These are phyloP conservation scores for Orchestia grillus DNA, from an alignment of 1,140 invertebrate species.

Conservation along the genomic window DNA sequence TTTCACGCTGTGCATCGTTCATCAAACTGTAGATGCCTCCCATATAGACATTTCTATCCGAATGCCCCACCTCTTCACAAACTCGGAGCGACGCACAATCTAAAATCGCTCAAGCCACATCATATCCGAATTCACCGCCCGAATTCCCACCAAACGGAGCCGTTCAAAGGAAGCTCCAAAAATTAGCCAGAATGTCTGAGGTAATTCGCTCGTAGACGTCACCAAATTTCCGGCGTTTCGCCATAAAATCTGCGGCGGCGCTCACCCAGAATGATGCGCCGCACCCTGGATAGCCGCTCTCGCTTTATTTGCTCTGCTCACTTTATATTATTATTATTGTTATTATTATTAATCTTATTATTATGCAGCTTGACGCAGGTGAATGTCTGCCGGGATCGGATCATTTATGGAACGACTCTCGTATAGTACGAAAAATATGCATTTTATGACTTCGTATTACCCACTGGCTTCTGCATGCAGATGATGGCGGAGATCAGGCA, in stretches of 20 bases:
- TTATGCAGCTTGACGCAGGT: background rate
- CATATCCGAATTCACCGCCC: background rate
- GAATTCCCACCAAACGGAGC: background rate
- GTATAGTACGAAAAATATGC: background rate
- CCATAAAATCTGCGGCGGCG: slow-evolving; percentile 12
- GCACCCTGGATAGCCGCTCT: background rate
- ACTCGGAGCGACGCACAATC: background rate
- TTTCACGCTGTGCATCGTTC: background rate
- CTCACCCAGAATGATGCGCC: background rate
- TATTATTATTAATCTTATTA: background rate
- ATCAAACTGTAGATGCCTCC: background rate
- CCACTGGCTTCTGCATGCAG: background rate
- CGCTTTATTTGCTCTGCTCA: background rate
- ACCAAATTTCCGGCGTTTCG: slow-evolving; percentile 43
- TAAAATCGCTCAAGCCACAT: background rate
- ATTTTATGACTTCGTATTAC: background rate
- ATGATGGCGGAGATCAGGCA: background rate
- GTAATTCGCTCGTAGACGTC: slow-evolving; percentile 44
- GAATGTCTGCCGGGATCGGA: background rate
- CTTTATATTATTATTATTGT: background rate
- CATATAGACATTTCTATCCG: background rate
- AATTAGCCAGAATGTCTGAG: background rate
- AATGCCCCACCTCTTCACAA: background rate
- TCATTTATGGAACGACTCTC: background rate
- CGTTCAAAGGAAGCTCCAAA: slow-evolving; percentile 28